Evolutionary conservation across 1,140 invertebrate genomes (phyloP).

Genomic region (Cardiocondyla obscurior): DNA sequence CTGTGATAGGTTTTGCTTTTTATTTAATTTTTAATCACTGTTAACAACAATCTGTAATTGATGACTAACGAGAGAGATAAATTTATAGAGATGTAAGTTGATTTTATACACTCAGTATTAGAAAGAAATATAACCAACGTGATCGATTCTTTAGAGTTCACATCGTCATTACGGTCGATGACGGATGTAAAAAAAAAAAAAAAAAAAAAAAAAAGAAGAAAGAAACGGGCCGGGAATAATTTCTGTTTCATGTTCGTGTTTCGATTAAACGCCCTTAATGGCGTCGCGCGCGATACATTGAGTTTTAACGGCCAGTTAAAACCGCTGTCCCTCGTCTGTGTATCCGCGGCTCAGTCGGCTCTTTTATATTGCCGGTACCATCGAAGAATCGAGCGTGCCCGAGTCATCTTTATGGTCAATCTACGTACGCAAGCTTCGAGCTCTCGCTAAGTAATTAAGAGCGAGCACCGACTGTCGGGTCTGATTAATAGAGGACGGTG

Average conservation of each 20-base stretch:
- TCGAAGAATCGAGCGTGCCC: conserved; percentile 77
- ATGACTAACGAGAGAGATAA: too few relatives aligned
- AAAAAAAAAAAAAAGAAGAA: too few relatives aligned
- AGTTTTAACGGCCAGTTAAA: conserved; percentile 25
- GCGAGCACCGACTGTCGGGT: conserved; percentile 78
- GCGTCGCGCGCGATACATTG: conserved; percentile 49
- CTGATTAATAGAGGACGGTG: conserved; percentile 83
- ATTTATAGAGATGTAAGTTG: background rate
- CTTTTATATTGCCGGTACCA: conserved; percentile 62
- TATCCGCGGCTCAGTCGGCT: conserved; percentile 39
- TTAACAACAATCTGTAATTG: background rate
- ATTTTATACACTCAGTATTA: background rate
- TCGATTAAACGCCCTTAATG: conserved; percentile 58
- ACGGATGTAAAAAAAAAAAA: conserved; percentile 35
- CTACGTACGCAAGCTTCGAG: conserved; percentile 77
- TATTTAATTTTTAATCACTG: too few relatives aligned
- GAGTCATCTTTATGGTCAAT: conserved; percentile 83
- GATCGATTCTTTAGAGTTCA: background rate
- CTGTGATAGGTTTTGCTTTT: too few relatives aligned
- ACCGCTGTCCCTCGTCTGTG: conserved; percentile 39
- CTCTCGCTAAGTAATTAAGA: conserved; percentile 80
- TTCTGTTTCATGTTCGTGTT: conserved; percentile 34
- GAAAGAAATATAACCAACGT: conserved; percentile 4
- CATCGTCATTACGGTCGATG: conserved; percentile 29
- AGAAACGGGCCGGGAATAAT: conserved; percentile 17